Conservation (phyloP, 2,113 vertebrate genomes). For the Eudyptes chrysolophus region DNA sequence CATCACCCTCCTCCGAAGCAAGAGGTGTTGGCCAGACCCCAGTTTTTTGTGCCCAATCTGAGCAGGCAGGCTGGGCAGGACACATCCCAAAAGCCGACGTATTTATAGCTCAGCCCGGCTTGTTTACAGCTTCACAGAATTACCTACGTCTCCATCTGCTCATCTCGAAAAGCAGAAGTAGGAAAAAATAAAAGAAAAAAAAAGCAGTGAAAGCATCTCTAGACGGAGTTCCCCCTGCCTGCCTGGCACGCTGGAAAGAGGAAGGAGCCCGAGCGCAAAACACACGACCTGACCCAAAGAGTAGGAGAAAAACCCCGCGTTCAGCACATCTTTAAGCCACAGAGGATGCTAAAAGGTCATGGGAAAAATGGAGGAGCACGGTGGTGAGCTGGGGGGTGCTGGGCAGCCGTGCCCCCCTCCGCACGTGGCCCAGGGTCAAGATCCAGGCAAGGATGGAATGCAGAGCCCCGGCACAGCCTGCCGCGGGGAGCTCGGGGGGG, state of each 20-base stretch:
- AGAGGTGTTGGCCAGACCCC: rapidly evolving
- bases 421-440: not conserved
- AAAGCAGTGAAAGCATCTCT: not conserved
- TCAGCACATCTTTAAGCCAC: not conserved
- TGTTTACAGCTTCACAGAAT: not conserved
- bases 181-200: not conserved
- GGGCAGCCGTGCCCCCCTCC: rapidly evolving
- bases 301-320: not conserved
- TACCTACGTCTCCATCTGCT: not conserved
- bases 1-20: not conserved
- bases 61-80: not conserved
- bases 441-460: not conserved
- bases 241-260: not conserved
- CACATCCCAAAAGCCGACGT: rapidly evolving
- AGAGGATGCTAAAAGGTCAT: not conserved
- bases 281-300: rapidly evolving
- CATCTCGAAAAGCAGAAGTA: not conserved
- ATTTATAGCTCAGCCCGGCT: not conserved
- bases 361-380: not conserved
- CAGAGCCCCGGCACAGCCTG: not conserved
- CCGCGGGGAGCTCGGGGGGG: no score
- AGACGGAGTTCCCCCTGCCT: not conserved
- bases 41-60: not conserved
- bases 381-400: not conserved
- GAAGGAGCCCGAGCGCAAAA: not conserved